phyloP scores from a whole-genome alignment of 2,888 invertebrate genomes.

The Balanococcus diminutus region DNA sequence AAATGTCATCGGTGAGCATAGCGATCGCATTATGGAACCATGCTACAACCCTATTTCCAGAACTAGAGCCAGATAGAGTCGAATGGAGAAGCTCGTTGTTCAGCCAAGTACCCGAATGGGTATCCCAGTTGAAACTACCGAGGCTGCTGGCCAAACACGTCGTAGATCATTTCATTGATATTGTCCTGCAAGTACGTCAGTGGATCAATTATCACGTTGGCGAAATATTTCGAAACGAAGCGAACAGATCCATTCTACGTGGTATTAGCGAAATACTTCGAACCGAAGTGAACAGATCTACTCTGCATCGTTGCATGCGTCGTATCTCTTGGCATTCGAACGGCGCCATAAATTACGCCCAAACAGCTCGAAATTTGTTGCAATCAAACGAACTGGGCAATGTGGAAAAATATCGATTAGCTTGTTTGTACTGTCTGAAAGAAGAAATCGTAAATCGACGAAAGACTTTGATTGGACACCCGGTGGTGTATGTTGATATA shows the following conservation, averaged over 20 bases:
- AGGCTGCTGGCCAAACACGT: neutral
- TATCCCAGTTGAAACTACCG: neutral
- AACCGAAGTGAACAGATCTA: too few relatives aligned
- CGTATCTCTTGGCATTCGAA: neutral
- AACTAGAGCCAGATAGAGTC: neutral
- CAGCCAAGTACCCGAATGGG: neutral
- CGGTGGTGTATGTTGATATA: neutral
- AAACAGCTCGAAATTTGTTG: neutral
- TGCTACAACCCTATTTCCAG: neutral
- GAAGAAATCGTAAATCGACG: neutral
- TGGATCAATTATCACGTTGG: neutral
- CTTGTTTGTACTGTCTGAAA: neutral
- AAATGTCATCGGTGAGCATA: neutral
- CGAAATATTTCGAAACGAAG: neutral
- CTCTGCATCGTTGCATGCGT: neutral
- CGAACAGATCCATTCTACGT: too few relatives aligned
- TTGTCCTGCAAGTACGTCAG: neutral
- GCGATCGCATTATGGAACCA: neutral
- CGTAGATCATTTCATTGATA: neutral
- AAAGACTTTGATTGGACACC: neutral
- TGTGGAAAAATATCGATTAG: neutral
- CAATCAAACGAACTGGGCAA: neutral
- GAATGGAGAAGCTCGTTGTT: neutral
- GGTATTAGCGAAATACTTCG: neutral
- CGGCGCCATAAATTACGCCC: neutral